Percentiles rank a stretch among this genome's conserved stretches.
phyloP scores from a whole-genome alignment of 2,113 vertebrate species.

The Xenus cinereus region DNA sequence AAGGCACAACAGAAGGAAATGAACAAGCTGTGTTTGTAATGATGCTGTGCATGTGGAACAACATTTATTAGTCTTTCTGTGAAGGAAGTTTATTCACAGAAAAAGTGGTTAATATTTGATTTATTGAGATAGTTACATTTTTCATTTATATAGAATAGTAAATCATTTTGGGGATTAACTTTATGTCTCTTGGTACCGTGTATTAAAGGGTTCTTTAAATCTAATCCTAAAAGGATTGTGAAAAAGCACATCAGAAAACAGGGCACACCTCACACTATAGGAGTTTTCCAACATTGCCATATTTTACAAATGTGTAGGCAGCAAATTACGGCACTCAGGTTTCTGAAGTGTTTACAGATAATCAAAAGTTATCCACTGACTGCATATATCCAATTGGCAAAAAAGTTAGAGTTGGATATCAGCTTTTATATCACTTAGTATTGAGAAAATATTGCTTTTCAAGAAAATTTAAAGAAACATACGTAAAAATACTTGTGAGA shows the following conservation, averaged over 20 bases:
- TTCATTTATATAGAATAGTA: neutral
- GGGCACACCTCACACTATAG: neutral
- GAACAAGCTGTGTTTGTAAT: slow-evolving; percentile 5
- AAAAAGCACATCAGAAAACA: neutral
- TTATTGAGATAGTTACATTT: neutral
- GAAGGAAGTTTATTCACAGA: neutral
- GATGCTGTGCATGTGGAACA: neutral
- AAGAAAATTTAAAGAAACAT: neutral
- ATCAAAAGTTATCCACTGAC: neutral
- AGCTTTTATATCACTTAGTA: neutral
- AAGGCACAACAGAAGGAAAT: neutral
- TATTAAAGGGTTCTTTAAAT: neutral
- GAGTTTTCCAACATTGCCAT: neutral
- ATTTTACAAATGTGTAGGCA: neutral
- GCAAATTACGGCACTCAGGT: neutral
- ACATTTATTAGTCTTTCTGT: neutral
- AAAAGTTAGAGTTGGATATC: neutral
- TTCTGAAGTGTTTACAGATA: slow-evolving; percentile 9
- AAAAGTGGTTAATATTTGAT: neutral
- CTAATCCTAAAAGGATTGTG: neutral
- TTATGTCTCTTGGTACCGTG: neutral
- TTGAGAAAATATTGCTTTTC: neutral
- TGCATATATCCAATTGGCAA: neutral
- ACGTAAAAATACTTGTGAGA: neutral
- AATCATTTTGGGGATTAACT: neutral